Percentiles rank a stretch among this genome's conserved stretches.
These are phyloP conservation scores for Campoplex capitator DNA, from an alignment of 2,888 invertebrate genomes.

Conservation along the genomic window DNA sequence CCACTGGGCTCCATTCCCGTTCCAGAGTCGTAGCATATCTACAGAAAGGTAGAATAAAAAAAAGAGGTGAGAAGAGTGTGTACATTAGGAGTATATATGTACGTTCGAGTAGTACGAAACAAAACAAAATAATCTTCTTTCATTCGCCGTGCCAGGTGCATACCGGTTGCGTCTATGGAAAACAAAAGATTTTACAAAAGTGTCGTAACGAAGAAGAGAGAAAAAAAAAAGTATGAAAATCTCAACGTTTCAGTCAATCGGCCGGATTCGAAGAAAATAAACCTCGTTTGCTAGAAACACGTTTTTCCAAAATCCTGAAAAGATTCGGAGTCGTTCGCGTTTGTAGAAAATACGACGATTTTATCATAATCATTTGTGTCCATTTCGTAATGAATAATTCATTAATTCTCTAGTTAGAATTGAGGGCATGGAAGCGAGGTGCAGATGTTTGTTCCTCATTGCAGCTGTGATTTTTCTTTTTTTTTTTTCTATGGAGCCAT, in stretches of 20 bases:
- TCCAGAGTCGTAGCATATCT: neutral
- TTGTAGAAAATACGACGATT: neutral
- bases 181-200: neutral
- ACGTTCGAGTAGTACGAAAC: neutral
- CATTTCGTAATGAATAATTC: neutral
- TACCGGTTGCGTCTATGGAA: slow-evolving; percentile 1
- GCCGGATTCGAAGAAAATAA: neutral
- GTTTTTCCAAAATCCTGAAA: neutral
- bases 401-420: neutral
- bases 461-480: neutral
- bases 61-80: neutral
- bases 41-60: neutral
- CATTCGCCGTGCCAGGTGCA: slow-evolving; percentile 38
- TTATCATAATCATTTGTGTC: neutral
- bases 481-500: slow-evolving; percentile 16
- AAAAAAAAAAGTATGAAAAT: neutral
- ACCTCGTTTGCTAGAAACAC: neutral
- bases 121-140: slow-evolving; percentile 13
- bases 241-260: neutral
- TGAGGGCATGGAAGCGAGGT: neutral
- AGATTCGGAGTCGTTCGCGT: neutral
- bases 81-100: slow-evolving; percentile 20
- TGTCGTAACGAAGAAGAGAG: neutral
- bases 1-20: slow-evolving; percentile 20
- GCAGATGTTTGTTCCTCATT: neutral